These are phyloP conservation scores for Paraplagusia blochii DNA, from an alignment of 2,113 vertebrate genomes.

Conservation along the genomic window DNA sequence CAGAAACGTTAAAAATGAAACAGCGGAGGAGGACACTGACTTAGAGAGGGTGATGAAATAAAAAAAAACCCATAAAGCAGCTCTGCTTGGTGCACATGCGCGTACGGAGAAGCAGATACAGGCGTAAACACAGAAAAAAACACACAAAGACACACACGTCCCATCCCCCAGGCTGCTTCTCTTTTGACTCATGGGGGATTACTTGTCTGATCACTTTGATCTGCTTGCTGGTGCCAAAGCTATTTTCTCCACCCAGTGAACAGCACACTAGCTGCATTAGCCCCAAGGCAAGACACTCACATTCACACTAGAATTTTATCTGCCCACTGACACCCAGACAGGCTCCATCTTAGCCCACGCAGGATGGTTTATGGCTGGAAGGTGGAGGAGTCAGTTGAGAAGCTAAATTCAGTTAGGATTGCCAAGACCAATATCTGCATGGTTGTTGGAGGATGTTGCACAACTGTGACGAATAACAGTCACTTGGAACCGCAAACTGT, in stretches of 20 bases:
- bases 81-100: neutral
- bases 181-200: slow-evolving; percentile 73
- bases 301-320: slow-evolving; percentile 48
- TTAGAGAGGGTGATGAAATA: slow-evolving; percentile 55
- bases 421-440: slow-evolving; percentile 42
- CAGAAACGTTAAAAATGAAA: slow-evolving; percentile 63
- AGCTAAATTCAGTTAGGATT: slow-evolving; percentile 59
- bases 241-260: slow-evolving; percentile 59
- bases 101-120: slow-evolving; percentile 1
- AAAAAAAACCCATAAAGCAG: slow-evolving; percentile 15
- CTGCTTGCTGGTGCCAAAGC: slow-evolving; percentile 56
- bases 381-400: slow-evolving; percentile 27
- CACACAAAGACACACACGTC: neutral
- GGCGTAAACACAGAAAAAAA: neutral
- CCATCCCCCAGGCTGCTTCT: slow-evolving; percentile 44
- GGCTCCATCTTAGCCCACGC: slow-evolving; percentile 34
- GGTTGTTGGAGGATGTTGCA: slow-evolving; percentile 68
- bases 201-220: slow-evolving; percentile 72
- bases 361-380: slow-evolving; percentile 24
- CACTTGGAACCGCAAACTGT: slow-evolving; percentile 68
- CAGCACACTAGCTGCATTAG: slow-evolving; percentile 37
- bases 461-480: slow-evolving; percentile 66
- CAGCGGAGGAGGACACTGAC: slow-evolving; percentile 40
- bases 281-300: slow-evolving; percentile 42
- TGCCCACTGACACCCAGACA: slow-evolving; percentile 33